phyloP scores from a whole-genome alignment of 2,797 vertebrate species.

The Helicolenus hilgendorfi region DNA sequence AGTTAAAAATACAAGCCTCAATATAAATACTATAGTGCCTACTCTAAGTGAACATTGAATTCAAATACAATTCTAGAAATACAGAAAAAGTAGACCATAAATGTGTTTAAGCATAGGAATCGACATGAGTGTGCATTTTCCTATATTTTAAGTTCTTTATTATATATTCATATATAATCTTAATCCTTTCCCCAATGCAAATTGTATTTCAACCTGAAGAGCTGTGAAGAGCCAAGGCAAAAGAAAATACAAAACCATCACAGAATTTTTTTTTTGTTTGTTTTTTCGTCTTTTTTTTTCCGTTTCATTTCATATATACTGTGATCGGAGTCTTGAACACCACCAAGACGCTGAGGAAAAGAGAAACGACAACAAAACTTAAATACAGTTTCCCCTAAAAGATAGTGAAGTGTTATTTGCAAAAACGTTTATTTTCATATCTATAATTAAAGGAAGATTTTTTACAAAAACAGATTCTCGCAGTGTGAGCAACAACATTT shows the following conservation, averaged over 20 bases:
- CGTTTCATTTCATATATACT: constrained; percentile 85
- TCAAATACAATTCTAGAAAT: constrained; percentile 99
- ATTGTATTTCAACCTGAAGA: constrained; percentile 99
- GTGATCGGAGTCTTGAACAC: constrained; percentile 95
- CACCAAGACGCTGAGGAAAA: constrained; percentile 97
- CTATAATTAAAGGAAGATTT: constrained; percentile 94
- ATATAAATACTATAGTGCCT: constrained; percentile 99
- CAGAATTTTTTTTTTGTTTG: constrained; percentile 88
- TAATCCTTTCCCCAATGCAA: constrained; percentile 99
- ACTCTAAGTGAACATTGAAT: constrained; percentile 99
- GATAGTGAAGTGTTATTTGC: constrained; percentile 94
- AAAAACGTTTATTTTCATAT: constrained; percentile 91
- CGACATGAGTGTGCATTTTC: constrained; percentile 99
- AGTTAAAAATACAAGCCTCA: constrained; percentile 99
- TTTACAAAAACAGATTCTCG: constrained; percentile 93
- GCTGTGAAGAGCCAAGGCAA: constrained; percentile 98
- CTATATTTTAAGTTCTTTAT: constrained; percentile 99
- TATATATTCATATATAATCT: constrained; percentile 95
- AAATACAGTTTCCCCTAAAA: constrained; percentile 95
- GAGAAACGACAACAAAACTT: constrained; percentile 92
- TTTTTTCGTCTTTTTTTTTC: constrained; percentile 73
- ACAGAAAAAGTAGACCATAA: constrained; percentile 99
- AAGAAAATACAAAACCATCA: constrained; percentile 94
- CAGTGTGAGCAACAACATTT: constrained; percentile 93
- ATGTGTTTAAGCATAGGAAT: constrained; percentile 99